Base-by-base conservation (phyloP, 92 coral and sea anemone genomes). In the Bergia puertoricense region DNA sequence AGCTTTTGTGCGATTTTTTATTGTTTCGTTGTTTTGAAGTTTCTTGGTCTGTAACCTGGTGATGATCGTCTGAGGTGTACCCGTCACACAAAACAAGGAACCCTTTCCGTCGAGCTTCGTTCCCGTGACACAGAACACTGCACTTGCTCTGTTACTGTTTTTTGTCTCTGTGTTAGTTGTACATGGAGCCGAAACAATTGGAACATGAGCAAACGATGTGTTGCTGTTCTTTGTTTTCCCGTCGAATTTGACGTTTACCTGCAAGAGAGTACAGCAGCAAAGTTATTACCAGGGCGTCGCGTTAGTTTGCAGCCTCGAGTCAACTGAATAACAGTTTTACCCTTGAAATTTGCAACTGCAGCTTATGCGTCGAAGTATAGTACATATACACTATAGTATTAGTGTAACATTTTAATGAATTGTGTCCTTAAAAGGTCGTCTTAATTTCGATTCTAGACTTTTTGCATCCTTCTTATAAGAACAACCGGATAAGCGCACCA, bases 201-300 rank as follows among this genome's bases (percentile, higher is more conserved):
- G 87, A 46, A 84, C 46, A 5, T 84, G 87, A 72, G 68, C 45
- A 48, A 71, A 50, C 0, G 43, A 48, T 9, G 36, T 71, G 79
- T 15, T 45, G 23, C 67, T 18, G 50, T 37, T 84, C 18, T 50
- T 69, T 48, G 87, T 69, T 57, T 73, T 84, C 14, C 87, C 79
- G 66, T 84, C 67, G 36, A 84, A 51, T 20, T 84, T 84, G 36
- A 84, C 68, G 42, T 36, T 68, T 8, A 84, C 79, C 87, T 84
- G 11, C 67, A 69, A 84, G 13, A 76, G 51, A 82, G 36, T 9
- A 59, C n/a, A 59, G 18, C 20, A 81, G 39, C 46, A 41, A 5
- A 66, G 76, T 72, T 37, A 9, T 46, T 46, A 5, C 51, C 5
- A 46, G 51, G 51, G 8, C 6, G 51, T 46, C 51, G 51, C 51